phyloP scores from a whole-genome alignment of 1,140 invertebrate genomes.

The Megathymus violae region DNA sequence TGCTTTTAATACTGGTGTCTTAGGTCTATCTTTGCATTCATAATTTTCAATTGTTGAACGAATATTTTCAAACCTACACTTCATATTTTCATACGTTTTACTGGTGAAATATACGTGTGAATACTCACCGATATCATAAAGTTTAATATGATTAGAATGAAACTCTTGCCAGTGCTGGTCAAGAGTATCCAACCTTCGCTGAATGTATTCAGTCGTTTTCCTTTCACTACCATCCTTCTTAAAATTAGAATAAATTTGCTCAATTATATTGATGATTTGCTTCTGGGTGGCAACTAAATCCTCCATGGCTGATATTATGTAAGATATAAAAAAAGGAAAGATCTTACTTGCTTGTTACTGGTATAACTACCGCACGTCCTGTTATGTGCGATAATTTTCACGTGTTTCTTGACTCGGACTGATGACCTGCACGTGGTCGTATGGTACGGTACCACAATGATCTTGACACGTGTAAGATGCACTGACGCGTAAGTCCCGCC shows the following conservation, averaged over 20 bases:
- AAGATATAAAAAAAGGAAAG: constrained; percentile 16
- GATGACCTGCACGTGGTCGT: too few species aligned
- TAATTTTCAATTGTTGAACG: background rate
- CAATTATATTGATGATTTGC: constrained; percentile 34
- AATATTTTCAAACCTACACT: constrained; percentile 4
- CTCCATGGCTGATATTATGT: constrained; percentile 22
- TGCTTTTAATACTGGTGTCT: background rate
- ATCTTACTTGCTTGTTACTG: constrained; percentile 18
- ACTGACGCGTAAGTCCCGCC: too few species aligned
- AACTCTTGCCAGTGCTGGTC: constrained; percentile 41
- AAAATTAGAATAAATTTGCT: constrained; percentile 38
- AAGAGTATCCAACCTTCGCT: constrained; percentile 31
- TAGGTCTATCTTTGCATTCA: background rate
- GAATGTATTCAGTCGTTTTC: constrained; percentile 39
- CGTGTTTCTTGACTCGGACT: too few species aligned
- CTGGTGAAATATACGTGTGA: background rate
- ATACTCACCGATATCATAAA: constrained; percentile 1
- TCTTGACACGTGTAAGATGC: too few species aligned
- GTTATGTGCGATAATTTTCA: too few species aligned
- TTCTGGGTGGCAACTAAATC: constrained; percentile 35
- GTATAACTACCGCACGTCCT: too few species aligned
- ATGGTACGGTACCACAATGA: too few species aligned
- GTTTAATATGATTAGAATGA: constrained; percentile 35
- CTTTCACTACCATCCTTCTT: constrained; percentile 37
- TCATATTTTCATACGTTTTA: constrained; percentile 17